Base-by-base conservation (phyloP, 2,888 invertebrate species). In the Patella depressa region DNA sequence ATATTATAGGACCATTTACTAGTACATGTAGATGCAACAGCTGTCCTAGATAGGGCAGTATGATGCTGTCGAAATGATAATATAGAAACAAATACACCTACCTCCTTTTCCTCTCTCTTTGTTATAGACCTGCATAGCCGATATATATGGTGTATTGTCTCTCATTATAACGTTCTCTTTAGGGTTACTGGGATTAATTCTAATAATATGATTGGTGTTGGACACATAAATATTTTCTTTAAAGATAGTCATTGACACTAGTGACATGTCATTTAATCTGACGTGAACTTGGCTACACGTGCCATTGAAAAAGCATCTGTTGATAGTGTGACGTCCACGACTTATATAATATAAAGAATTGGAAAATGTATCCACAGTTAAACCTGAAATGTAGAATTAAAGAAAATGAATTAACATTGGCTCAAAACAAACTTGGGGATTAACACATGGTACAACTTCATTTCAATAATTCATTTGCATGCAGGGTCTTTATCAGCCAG, bases 321-420 rank as follows among this genome's bases (percentile, higher is more conserved):
- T 81, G 69, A 88, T 82, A 11, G 80, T 80, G n/a, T 81, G 78
- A 34, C 82, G 80, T 71, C 92, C 93, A 14, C 87, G 89, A 86
- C 94, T 94, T 3, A 95, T 93, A 94, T 96, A 97, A 92, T 96
- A 97, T 77, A 97, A 91, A 2, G 94, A 93, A 80, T 93, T 92
- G 1, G 92, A 90, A 45, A 92, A 92, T 78, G 93, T 91, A 90
- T 95, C 95, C 87, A 95, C 91, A 17, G 93, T 92, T 85, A 95
- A 89, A 89, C 95, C 95, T 45, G 45, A 45, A 45, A 45, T 45
- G 45, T 45, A 45, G 45, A 45, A 9, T 45, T 45, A 45, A 29
- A 3, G 29, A 29, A 29, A 29, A 29, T 29, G 29, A 29, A 29
- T 29, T 29, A 29, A 29, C 34, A 34, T 34, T 3, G 34, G 3